Percentiles rank a stretch among this genome's conserved stretches.
These are phyloP conservation scores for Nycticorax nycticorax DNA, from an alignment of 2,113 vertebrate genomes.

Conservation along the genomic window DNA sequence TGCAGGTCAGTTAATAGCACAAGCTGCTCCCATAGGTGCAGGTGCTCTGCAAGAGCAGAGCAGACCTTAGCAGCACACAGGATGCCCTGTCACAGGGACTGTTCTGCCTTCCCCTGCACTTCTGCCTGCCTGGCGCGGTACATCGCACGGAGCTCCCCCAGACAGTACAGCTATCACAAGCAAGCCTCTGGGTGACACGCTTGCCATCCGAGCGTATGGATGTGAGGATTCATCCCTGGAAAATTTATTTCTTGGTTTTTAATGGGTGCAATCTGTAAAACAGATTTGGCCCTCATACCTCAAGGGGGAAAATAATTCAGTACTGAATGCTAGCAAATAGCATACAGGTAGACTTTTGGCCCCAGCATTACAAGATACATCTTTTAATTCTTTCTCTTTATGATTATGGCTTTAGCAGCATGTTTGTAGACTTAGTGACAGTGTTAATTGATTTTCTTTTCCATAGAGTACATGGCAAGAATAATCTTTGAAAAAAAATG, in stretches of 20 bases:
- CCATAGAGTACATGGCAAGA: background rate
- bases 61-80: background rate
- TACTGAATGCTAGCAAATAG: background rate
- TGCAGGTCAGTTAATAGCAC: background rate
- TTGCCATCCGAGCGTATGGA: fast-evolving
- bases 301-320: background rate
- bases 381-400: background rate
- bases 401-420: background rate
- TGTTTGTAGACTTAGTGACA: background rate
- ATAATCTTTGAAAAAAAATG: background rate
- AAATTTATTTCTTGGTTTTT: background rate
- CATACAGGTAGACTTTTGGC: background rate
- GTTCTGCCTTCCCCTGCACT: background rate
- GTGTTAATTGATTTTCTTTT: background rate
- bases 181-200: background rate
- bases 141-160: background rate
- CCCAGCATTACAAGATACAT: background rate
- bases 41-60: background rate
- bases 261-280: background rate
- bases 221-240: background rate
- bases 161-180: background rate
- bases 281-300: background rate
- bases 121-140: background rate
- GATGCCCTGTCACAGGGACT: fast-evolving
- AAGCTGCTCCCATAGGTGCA: background rate